phyloP scores from a whole-genome alignment of 2,888 invertebrate species.

The Julus scandinavius region DNA sequence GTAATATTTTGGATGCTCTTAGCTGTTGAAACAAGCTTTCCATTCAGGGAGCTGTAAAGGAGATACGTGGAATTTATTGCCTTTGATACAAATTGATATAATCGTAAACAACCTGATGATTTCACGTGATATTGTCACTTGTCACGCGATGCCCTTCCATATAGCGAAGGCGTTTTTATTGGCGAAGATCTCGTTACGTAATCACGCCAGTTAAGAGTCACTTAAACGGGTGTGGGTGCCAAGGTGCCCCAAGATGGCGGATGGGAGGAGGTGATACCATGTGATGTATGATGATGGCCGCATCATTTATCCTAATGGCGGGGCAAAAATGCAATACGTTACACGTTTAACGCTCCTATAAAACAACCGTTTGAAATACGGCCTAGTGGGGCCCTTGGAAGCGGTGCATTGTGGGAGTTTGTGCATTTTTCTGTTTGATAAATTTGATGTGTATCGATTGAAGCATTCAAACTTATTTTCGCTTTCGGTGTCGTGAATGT shows the following conservation, averaged over 20 bases:
- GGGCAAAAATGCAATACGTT: conserved; percentile 35
- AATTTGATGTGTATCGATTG: conserved; percentile 21
- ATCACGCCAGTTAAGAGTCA: conserved; percentile 33
- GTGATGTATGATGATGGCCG: conserved; percentile 31
- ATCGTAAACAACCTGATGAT: conserved; percentile 35
- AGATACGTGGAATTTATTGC: conserved; percentile 10
- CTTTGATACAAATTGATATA: neutral
- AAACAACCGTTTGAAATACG: neutral
- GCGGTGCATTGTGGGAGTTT: neutral
- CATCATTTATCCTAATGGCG: conserved; percentile 9
- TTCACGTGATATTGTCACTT: neutral
- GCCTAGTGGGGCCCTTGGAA: neutral
- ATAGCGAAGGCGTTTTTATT: conserved; percentile 20
- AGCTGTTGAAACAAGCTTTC: neutral
- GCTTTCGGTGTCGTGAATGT: neutral
- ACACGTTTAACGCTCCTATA: neutral
- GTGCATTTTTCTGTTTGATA: neutral
- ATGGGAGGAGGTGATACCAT: neutral
- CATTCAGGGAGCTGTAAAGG: neutral
- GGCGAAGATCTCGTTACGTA: conserved; percentile 7
- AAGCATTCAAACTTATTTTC: neutral
- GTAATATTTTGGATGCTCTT: neutral
- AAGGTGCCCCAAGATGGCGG: neutral
- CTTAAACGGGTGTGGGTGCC: neutral
- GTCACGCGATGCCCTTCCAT: neutral